Evolutionary conservation across 2,113 vertebrate species (phyloP), one percentile per base, ranked within the genome.

Genomic region (Brienomyrus brachyistius): DNA sequence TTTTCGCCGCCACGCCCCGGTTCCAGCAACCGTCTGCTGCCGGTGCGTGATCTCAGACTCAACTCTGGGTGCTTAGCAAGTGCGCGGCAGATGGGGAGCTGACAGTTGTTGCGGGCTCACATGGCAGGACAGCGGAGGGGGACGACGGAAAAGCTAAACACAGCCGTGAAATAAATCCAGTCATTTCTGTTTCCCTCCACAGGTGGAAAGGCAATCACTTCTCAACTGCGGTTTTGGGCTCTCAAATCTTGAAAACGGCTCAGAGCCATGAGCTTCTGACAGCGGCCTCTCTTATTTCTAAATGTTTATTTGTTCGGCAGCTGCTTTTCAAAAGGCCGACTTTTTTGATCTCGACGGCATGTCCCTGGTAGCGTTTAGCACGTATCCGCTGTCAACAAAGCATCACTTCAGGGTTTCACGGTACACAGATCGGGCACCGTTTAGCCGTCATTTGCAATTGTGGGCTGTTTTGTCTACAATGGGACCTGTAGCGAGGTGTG

Each of bases 1-100:
- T 88, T 90, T 90, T 90, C 91, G 62, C 23, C 35, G 70, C n/a
- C 40, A 1, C 51, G 86, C 74, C 88, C 87, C 52, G 45, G 77
- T 51, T 88, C 86, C 59, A 86, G 86, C 90, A 91, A 91, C 62
- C 70, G 87, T 89, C 54, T 43, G 5, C 52, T 90, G 88, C 92
- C 91, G 92, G 89, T 88, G 50, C 87, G 56, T 85, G 83, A 86
- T 62, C 88, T 91, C 91, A 90, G 86, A 90, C 91, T 89, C 48
- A 66, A 66, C 86, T 90, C 91, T 90, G 50, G 43, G 74, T 48
- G 40, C 27, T 21, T 23, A 5, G 40, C 15, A 48, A 74, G 27
- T 4, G n/a, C 83, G 70, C 54, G 43, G 40, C 88, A 47, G 47
- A 13, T 21, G 31, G 70, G 70, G 31, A 51, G n/a, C 83, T 77